Evolutionary conservation across 2,113 vertebrate species (phyloP), one percentile per base, ranked within the genome.

Genomic region (Silurus meridionalis): DNA sequence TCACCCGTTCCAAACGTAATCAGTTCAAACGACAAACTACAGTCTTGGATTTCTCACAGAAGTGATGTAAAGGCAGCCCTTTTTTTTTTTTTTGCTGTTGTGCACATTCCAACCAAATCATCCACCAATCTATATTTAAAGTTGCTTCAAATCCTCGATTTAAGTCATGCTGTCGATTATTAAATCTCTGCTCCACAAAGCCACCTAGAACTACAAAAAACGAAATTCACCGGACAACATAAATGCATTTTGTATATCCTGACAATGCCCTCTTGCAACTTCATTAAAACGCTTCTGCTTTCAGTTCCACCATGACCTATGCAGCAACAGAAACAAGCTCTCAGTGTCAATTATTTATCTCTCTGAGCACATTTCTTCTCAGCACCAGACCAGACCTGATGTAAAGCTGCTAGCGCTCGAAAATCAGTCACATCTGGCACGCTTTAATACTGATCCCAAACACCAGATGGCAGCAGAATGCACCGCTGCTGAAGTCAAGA

Each of bases 401-500:
- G 28, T 46, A 21, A 79, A 72, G 67, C 72, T 84, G 83, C 57
- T 63, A 5, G 9, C 86, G 83, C 66, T 58, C 82, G 11, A 57
- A 37, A 23, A 17, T 50, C 66, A 83, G 72, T 57, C 66, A 25
- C 7, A 48, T 58, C 64, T 37, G 10, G 7, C 11, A 82, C 25
- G 14, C n/a, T 37, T 69, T 25, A 79, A 69, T 85, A 87, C 84
- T 81, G 85, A 79, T 87, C 72, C 57, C 80, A 69, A 88, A 48
- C 71, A 80, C 72, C 19, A 82, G 88, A 37, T 83, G 87, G 64
- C 37, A 53, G 69, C 37, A 57, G 53, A 1, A 13, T 46, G 17
- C 74, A 84, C 87, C 10, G 0, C 19, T 52, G 53, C 77, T 21
- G 25, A 78, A 80, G 90, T 90, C 79, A 82, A 92, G 93, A 83